Conservation (phyloP, 2,113 vertebrate species). For the Pollimyrus isidori region DNA sequence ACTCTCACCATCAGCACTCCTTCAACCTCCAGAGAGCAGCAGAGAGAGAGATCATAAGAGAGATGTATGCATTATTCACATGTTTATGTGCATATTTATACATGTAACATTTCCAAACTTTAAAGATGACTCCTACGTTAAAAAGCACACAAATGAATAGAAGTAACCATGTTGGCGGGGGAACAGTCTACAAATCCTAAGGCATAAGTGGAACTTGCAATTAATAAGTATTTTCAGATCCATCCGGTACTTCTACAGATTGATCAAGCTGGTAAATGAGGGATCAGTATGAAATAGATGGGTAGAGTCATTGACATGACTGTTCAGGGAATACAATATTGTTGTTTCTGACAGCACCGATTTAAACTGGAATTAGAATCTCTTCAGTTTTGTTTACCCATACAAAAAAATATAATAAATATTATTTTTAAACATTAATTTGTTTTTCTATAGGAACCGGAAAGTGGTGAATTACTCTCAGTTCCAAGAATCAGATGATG, state of each 20-base stretch:
- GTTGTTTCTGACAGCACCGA: not conserved
- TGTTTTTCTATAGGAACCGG: slow-evolving; percentile 76
- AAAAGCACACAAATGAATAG: too few relatives aligned
- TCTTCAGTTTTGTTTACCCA: not conserved
- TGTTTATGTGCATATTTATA: too few relatives aligned
- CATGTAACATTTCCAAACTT: too few relatives aligned
- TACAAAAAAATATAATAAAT: not conserved
- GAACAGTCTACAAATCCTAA: too few relatives aligned
- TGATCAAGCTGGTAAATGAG: not conserved
- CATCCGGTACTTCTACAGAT: not conserved
- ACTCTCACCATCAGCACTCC: too few relatives aligned
- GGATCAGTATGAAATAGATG: not conserved
- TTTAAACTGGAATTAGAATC: not conserved
- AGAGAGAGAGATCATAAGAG: too few relatives aligned
- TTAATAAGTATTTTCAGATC: not conserved
- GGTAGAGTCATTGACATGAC: not conserved
- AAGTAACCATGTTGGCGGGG: too few relatives aligned
- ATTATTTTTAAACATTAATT: not conserved
- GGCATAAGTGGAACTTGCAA: too few relatives aligned
- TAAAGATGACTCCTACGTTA: too few relatives aligned
- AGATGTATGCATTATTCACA: too few relatives aligned
- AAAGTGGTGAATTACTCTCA: slow-evolving; percentile 98
- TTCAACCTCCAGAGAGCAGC: too few relatives aligned
- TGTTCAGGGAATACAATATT: not conserved
- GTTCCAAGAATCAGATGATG: slow-evolving; percentile 95